Percentiles rank a stretch among this genome's conserved stretches.
Evolutionary conservation across 2,113 vertebrate genomes (phyloP).

Genomic region (Brevimyrus niger): DNA sequence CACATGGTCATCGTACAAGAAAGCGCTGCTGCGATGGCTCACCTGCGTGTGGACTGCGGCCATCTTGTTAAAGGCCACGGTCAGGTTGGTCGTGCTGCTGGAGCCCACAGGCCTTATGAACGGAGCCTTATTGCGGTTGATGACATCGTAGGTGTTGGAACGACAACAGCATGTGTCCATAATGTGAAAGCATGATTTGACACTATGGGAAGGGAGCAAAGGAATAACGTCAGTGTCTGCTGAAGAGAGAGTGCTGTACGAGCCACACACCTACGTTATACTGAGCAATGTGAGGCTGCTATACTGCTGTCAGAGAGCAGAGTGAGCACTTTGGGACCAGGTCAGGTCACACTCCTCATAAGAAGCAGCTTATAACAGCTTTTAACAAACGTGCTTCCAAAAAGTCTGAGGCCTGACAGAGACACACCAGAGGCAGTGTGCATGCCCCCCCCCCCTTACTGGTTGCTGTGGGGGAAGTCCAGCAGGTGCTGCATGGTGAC

Average conservation of each 20-base stretch:
- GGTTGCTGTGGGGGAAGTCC: slow-evolving; percentile 96
- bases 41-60: slow-evolving; percentile 81
- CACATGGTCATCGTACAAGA: neutral
- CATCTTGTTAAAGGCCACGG: slow-evolving; percentile 83
- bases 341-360: neutral
- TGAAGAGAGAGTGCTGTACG: neutral
- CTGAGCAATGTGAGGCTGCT: neutral
- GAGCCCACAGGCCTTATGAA: slow-evolving; percentile 78
- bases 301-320: neutral
- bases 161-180: slow-evolving; percentile 92
- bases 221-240: neutral
- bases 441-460: slow-evolving; percentile 62
- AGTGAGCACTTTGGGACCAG: neutral
- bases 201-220: slow-evolving; percentile 53
- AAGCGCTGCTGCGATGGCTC: slow-evolving; percentile 30
- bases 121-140: slow-evolving; percentile 81
- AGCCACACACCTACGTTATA: neutral
- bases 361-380: neutral
- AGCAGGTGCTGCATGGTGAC: slow-evolving; percentile 97
- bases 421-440: neutral
- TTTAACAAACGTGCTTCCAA: too few relatives aligned
- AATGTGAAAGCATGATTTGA: slow-evolving; percentile 96
- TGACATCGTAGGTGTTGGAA: slow-evolving; percentile 67
- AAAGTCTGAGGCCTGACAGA: neutral
- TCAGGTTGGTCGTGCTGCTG: slow-evolving; percentile 60